These are phyloP conservation scores for Berghia stephanieae DNA, from an alignment of 1,140 invertebrate species.

Conservation along the genomic window DNA sequence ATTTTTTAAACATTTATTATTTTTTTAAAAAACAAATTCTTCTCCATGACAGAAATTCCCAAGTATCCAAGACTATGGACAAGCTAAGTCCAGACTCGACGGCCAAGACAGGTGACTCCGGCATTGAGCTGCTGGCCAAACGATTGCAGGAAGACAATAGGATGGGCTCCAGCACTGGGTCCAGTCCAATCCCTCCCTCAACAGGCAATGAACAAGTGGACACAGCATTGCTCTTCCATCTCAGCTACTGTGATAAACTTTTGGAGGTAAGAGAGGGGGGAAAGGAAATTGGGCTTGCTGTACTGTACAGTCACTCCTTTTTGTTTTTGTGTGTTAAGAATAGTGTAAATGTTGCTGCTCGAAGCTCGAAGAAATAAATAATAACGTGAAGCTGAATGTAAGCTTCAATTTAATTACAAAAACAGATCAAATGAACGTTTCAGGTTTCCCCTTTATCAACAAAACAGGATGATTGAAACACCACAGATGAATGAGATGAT, in stretches of 20 bases:
- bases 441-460: no score
- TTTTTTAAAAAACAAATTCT: no score
- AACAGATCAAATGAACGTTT: no score
- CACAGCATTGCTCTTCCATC: conserved; percentile 65
- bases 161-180: conserved; percentile 56
- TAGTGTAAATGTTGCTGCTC: no score
- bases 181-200: conserved; percentile 59
- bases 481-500: no score
- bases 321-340: background rate
- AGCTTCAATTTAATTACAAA: no score
- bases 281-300: background rate
- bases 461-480: no score
- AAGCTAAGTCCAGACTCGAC: conserved; percentile 64
- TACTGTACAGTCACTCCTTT: background rate
- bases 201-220: conserved; percentile 68
- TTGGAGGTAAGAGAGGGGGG: conserved; percentile 60
- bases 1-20: no score
- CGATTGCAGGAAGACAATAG: conserved; percentile 55
- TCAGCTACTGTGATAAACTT: conserved; percentile 67
- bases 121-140: conserved; percentile 65
- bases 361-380: no score
- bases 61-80: conserved; percentile 44
- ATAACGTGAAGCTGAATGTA: no score
- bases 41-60: background rate
- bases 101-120: conserved; percentile 67